Base-by-base conservation (phyloP, 2,888 invertebrate genomes). In the Abrostola triplasia region DNA sequence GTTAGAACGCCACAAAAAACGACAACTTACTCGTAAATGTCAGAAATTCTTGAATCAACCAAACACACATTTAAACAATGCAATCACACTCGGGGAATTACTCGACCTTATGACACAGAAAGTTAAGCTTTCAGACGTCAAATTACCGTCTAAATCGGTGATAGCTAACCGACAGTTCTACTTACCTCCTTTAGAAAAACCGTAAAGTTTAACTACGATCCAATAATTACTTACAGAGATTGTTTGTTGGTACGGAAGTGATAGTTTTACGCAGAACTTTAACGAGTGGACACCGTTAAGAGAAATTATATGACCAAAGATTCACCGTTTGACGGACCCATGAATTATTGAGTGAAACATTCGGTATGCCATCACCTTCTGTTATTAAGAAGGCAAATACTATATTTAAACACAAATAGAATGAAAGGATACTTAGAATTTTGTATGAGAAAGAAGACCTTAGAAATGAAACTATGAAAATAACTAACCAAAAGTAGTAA, bases 251-350 rank as follows among this genome's bases (percentile, higher is more conserved):
- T 64, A 60, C 59, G 67, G 68, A 76, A 73, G 68, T 62, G 59
- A 76, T 52, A 76, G 70, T 70, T 78, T 70, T 78, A 58, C 79
- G 41, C 35, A 71, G 69, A 54, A 63, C 48, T 13, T n/a, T 59
- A 24, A 59, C 6, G 48, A 76, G 69, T 67, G 64, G 69, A 76
- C 76, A 50, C 44, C 54, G 24, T 40, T 58, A 67, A 59, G 52
- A 79, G 48, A 70, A 67, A 72, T 74, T 59, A 38, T 35, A 51
- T 10, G 9, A 11, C 36, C 6, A 13, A 49, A 69, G 76, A 71
- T 52, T 78, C 67, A 78, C 38, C 36, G 10, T 10, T 24, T 47
- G 44, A 24, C 24, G 44, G 24, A 9, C 4, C 44, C 24, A 47
- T 24, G 44, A 24, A 4, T 2, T 9, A 47, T 10, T 24, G 24